Percentiles rank a stretch among this genome's conserved stretches.
Evolutionary conservation across 1,140 invertebrate genomes (phyloP).

Genomic region (Heliothis virescens): DNA sequence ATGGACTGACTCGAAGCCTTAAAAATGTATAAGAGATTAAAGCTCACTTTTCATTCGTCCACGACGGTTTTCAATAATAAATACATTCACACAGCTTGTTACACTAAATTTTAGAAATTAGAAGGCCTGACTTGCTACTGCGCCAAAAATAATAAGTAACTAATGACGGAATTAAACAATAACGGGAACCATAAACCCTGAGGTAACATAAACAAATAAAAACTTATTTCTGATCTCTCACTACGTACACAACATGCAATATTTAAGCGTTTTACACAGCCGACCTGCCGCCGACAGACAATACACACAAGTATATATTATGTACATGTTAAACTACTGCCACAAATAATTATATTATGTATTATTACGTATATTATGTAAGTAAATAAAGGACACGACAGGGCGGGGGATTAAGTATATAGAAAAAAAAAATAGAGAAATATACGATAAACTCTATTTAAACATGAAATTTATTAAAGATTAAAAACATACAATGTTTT

Average conservation of each 20-base stretch:
- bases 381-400: conserved; percentile 78
- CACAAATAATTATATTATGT: conserved; percentile 82
- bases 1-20: conserved; percentile 64
- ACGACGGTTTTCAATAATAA: conserved; percentile 58
- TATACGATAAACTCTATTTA: conserved; percentile 86
- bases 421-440: conserved; percentile 84
- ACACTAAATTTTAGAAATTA: conserved; percentile 64
- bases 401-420: conserved; percentile 75
- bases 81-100: conserved; percentile 54
- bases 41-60: conserved; percentile 61
- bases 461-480: conserved; percentile 87
- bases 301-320: conserved; percentile 75
- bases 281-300: conserved; percentile 71
- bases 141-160: conserved; percentile 70
- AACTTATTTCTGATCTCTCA: conserved; percentile 74
- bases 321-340: conserved; percentile 81
- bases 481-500: conserved; percentile 85
- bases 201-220: conserved; percentile 82
- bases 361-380: conserved; percentile 77
- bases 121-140: conserved; percentile 61
- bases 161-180: conserved; percentile 69
- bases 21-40: conserved; percentile 64
- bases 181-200: conserved; percentile 69
- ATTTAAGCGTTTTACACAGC: conserved; percentile 77
- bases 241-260: conserved; percentile 82